Percentiles rank a stretch among this genome's conserved stretches.
Conservation (phyloP, 2,113 vertebrate species). For the Corythaixoides concolor region DNA sequence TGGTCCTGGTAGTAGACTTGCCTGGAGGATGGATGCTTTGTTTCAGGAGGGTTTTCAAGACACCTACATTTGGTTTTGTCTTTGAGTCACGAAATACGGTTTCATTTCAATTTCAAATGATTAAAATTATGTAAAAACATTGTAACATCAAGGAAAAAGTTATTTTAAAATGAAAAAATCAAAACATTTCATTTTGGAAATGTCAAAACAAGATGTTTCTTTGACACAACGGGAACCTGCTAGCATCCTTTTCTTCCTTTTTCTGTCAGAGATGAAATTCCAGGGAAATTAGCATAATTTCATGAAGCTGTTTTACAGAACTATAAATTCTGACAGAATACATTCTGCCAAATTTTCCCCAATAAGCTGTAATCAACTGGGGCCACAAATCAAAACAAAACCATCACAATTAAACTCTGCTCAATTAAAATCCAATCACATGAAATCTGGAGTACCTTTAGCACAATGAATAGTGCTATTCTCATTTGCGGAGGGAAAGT, state of each 20-base stretch:
- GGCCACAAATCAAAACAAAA: not conserved
- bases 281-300: constrained; percentile 9
- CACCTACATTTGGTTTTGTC: not conserved
- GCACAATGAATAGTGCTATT: rapidly evolving
- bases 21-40: not conserved
- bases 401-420: not conserved
- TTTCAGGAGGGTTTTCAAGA: not conserved
- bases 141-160: constrained; percentile 2
- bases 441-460: not conserved
- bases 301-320: not conserved
- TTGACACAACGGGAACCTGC: constrained; percentile 45
- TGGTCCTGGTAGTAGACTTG: rapidly evolving
- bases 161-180: constrained; percentile 50
- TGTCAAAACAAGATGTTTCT: constrained; percentile 55
- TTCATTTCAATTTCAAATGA: constrained; percentile 61
- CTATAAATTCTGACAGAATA: not conserved
- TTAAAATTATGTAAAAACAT: constrained; percentile 44
- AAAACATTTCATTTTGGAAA: constrained; percentile 45
- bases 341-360: not conserved
- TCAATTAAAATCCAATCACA: not conserved
- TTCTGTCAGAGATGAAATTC: constrained; percentile 27
- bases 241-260: not conserved
- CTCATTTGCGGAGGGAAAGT: not conserved
- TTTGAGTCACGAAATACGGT: constrained; percentile 17
- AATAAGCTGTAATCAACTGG: not conserved